Conservation (phyloP, 2,113 vertebrate genomes). For the Marmota flaviventris region DNA sequence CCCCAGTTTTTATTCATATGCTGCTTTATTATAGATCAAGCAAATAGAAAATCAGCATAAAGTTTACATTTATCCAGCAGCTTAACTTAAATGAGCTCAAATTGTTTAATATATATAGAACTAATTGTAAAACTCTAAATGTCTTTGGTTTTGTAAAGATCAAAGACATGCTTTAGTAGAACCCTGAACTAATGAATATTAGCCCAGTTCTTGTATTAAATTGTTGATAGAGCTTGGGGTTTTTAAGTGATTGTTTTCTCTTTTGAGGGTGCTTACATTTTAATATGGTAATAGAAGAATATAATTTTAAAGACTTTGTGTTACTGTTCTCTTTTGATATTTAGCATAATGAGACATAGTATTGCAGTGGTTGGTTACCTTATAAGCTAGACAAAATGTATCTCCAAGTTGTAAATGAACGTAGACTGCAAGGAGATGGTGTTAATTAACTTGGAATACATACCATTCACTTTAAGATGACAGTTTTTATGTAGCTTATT, state of each 20-base stretch:
- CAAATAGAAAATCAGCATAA: slow-evolving; percentile 81
- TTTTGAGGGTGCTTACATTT: slow-evolving; percentile 71
- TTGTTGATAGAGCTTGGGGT: slow-evolving; percentile 71
- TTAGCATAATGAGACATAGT: slow-evolving; percentile 53
- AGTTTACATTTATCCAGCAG: slow-evolving; percentile 85
- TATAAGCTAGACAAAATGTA: slow-evolving; percentile 64
- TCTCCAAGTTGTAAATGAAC: slow-evolving; percentile 55
- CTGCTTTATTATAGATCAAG: slow-evolving; percentile 68
- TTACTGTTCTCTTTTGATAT: slow-evolving; percentile 59
- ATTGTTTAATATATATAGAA: slow-evolving; percentile 85
- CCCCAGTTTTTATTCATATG: slow-evolving; percentile 75
- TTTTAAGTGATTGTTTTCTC: slow-evolving; percentile 77
- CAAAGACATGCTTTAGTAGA: slow-evolving; percentile 83
- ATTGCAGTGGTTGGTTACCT: slow-evolving; percentile 6
- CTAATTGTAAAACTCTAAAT: slow-evolving; percentile 85
- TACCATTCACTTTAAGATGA: not conserved
- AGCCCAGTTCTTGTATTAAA: slow-evolving; percentile 75
- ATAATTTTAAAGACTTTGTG: slow-evolving; percentile 16
- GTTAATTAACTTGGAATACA: slow-evolving; percentile 62
- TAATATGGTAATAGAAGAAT: slow-evolving; percentile 53
- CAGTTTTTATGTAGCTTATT: slow-evolving; percentile 32
- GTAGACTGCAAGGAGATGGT: slow-evolving; percentile 14
- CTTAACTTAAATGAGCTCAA: slow-evolving; percentile 87
- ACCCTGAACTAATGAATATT: slow-evolving; percentile 84
- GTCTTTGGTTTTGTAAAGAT: slow-evolving; percentile 83